These are phyloP conservation scores for Ammodytes dubius DNA, from an alignment of 2,113 vertebrate species.

Conservation along the genomic window DNA sequence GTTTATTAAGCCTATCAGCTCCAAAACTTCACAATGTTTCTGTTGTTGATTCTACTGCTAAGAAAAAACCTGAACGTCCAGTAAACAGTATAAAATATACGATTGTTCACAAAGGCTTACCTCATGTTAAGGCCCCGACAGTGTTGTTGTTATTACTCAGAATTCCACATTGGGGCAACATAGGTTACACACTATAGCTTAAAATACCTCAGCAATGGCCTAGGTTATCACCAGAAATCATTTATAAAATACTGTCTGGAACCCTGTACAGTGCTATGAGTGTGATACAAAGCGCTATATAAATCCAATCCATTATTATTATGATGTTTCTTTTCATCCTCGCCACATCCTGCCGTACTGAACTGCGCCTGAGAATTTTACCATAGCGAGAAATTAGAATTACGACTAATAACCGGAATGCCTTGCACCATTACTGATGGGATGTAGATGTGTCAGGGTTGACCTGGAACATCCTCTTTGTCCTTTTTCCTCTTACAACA, in stretches of 20 bases:
- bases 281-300: too few relatives aligned
- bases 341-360: background rate
- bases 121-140: too few relatives aligned
- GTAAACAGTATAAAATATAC: too few relatives aligned
- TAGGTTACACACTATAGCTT: background rate
- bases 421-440: conserved; percentile 37
- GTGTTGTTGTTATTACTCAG: too few relatives aligned
- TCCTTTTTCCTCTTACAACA: conserved; percentile 59
- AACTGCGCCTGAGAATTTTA: conserved; percentile 10
- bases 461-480: conserved; percentile 69
- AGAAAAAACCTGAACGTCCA: too few relatives aligned
- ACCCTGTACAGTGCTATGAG: too few relatives aligned
- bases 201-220: background rate
- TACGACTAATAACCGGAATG: conserved; percentile 45
- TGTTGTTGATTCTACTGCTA: too few relatives aligned
- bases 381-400: conserved; percentile 25
- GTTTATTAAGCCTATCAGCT: too few relatives aligned
- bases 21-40: too few relatives aligned
- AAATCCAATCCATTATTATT: too few relatives aligned
- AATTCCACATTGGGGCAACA: too few relatives aligned
- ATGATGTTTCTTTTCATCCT: background rate
- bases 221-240: background rate
- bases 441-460: conserved; percentile 57
- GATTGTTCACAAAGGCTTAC: too few relatives aligned
- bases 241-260: background rate